A percentile compares a stretch with the other conserved stretches of the same genome.
These are phyloP conservation scores for Hippasteria phrygiana DNA, from an alignment of 53 echinoderm and acorn worm species.

Conservation along the genomic window DNA sequence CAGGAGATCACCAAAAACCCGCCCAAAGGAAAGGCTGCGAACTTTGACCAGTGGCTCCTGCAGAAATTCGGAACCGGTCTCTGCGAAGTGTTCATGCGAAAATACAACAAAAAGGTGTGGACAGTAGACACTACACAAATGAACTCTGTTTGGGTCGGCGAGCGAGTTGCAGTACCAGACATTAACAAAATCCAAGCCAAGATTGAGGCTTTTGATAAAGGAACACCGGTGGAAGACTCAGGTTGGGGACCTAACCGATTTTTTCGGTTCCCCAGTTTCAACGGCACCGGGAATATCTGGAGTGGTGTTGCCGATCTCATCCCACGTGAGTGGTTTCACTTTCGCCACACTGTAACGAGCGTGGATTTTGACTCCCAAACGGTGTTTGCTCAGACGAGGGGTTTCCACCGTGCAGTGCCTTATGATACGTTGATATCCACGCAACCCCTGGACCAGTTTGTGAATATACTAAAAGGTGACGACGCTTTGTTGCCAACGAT, in stretches of 20 bases:
- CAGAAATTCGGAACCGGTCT: slow-evolving; percentile 50
- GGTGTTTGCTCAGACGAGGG: background rate
- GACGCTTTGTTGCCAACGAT: background rate
- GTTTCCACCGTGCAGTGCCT: background rate
- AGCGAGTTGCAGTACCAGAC: slow-evolving; percentile 58
- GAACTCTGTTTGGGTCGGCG: slow-evolving; percentile 66
- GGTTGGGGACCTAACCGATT: slow-evolving; percentile 51
- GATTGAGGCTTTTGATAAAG: background rate
- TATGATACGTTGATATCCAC: slow-evolving; percentile 47
- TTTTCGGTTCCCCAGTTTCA: slow-evolving; percentile 50
- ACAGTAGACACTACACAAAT: slow-evolving; percentile 47
- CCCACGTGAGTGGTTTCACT: slow-evolving; percentile 41
- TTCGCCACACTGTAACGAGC: background rate
- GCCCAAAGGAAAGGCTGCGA: background rate
- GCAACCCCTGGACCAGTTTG: slow-evolving; percentile 32
- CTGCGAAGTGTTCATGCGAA: slow-evolving; percentile 66
- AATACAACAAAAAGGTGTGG: slow-evolving; percentile 68
- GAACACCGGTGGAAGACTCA: background rate
- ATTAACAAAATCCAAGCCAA: slow-evolving; percentile 38
- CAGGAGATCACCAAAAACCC: slow-evolving; percentile 15
- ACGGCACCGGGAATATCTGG: slow-evolving; percentile 54
- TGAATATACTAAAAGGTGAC: background rate
- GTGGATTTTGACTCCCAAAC: slow-evolving; percentile 20
- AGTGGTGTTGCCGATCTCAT: slow-evolving; percentile 31
- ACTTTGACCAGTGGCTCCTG: slow-evolving; percentile 68